phyloP scores from a whole-genome alignment of 2,888 invertebrate genomes.

The Volucella bombylans region DNA sequence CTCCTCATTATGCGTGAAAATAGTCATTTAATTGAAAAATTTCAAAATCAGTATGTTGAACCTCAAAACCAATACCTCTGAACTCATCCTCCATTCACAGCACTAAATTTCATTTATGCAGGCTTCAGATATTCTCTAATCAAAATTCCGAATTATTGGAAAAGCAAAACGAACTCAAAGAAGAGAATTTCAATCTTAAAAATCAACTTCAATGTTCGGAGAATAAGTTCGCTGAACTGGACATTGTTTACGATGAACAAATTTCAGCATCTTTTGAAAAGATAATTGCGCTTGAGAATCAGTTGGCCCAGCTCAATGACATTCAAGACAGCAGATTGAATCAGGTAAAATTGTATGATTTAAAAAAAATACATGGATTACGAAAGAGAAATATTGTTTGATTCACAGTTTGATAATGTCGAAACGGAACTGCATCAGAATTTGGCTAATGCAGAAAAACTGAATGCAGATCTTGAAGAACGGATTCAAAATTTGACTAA shows the following conservation, averaged over 20 bases:
- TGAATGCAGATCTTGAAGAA: slow-evolving; percentile 19
- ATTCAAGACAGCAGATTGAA: slow-evolving; percentile 17
- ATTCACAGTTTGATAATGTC: slow-evolving; percentile 27
- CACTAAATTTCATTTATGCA: neutral
- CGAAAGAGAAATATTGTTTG: neutral
- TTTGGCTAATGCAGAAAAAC: neutral
- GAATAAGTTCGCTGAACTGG: slow-evolving; percentile 57
- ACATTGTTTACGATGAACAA: slow-evolving; percentile 56
- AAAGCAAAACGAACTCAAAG: slow-evolving; percentile 34
- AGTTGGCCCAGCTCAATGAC: neutral
- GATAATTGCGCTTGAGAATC: slow-evolving; percentile 12
- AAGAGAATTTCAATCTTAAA: slow-evolving; percentile 41
- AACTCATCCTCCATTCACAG: no score
- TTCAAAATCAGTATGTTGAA: slow-evolving; percentile 54
- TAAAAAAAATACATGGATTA: neutral
- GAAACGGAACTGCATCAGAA: slow-evolving; percentile 37
- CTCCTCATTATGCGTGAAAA: slow-evolving; percentile 38
- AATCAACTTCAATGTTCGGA: slow-evolving; percentile 42
- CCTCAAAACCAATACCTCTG: no score
- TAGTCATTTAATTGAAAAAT: slow-evolving; percentile 51
- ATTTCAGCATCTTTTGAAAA: slow-evolving; percentile 24
- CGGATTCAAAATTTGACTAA: neutral
- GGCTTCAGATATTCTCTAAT: slow-evolving; percentile 50
- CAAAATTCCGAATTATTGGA: slow-evolving; percentile 42
- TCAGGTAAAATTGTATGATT: slow-evolving; percentile 29